Evolutionary conservation across 2,888 invertebrate species (phyloP).

Genomic region (Micoletzkya japonica): DNA sequence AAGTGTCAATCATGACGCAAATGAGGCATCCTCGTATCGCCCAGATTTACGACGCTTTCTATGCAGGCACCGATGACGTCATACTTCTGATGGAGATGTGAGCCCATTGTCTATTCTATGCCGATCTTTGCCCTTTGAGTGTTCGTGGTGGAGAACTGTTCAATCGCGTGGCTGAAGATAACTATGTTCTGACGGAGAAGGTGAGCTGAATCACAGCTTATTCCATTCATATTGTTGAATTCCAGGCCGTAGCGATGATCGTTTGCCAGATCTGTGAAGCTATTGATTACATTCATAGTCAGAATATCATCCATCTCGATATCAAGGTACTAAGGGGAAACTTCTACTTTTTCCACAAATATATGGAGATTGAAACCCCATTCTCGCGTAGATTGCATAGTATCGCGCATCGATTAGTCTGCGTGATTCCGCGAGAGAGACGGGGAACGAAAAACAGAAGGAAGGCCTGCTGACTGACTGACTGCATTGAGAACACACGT

Average conservation of each 20-base stretch:
- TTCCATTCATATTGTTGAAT: too few relatives aligned
- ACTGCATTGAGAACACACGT: too few relatives aligned
- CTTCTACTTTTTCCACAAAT: too few relatives aligned
- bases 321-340: slow-evolving; percentile 89
- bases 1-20: slow-evolving; percentile 89
- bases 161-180: slow-evolving; percentile 96
- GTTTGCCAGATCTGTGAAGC: slow-evolving; percentile 92
- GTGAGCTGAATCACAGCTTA: slow-evolving; percentile 1
- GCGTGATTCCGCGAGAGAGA: too few relatives aligned
- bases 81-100: slow-evolving; percentile 96
- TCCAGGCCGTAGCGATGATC: slow-evolving; percentile 84
- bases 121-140: slow-evolving; percentile 71
- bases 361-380: too few relatives aligned
- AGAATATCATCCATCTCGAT: slow-evolving; percentile 92
- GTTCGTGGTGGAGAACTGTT: slow-evolving; percentile 97
- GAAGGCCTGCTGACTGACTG: too few relatives aligned
- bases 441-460: too few relatives aligned
- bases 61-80: slow-evolving; percentile 81
- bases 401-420: too few relatives aligned
- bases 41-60: slow-evolving; percentile 95
- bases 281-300: slow-evolving; percentile 91
- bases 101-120: slow-evolving; percentile 66
- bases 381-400: too few relatives aligned
- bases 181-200: slow-evolving; percentile 90
- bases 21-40: slow-evolving; percentile 92